A percentile compares a stretch with the other conserved stretches of the same genome.
Evolutionary conservation across 1,140 invertebrate genomes (phyloP).

Genomic region (Drosophila suzukii): DNA sequence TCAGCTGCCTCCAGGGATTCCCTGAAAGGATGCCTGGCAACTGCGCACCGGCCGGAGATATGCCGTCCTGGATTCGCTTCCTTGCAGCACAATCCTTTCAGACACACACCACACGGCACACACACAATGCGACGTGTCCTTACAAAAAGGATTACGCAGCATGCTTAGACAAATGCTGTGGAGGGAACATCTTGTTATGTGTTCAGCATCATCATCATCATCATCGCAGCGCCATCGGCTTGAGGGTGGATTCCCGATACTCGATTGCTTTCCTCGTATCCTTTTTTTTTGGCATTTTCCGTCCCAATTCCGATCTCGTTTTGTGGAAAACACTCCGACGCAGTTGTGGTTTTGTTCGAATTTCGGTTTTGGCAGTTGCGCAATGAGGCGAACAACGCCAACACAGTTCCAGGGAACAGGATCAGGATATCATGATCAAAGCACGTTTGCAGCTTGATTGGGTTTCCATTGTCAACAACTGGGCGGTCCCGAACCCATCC

Average conservation of each 20-base stretch:
- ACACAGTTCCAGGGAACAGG: slow-evolving; percentile 52
- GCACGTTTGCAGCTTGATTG: slow-evolving; percentile 61
- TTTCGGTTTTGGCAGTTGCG: slow-evolving; percentile 73
- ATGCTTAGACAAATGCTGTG: slow-evolving; percentile 70
- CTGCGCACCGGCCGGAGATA: slow-evolving; percentile 78
- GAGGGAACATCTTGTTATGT: slow-evolving; percentile 71
- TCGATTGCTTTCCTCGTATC: slow-evolving; percentile 58
- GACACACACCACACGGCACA: slow-evolving; percentile 47
- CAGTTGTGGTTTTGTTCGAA: slow-evolving; percentile 27
- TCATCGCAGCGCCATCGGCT: slow-evolving; percentile 39
- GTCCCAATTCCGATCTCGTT: slow-evolving; percentile 47
- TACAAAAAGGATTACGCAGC: slow-evolving; percentile 82
- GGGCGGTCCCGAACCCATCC: slow-evolving; percentile 4
- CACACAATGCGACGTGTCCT: slow-evolving; percentile 67
- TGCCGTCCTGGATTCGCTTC: slow-evolving; percentile 67
- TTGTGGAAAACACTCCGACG: slow-evolving; percentile 59
- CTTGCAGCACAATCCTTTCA: slow-evolving; percentile 72
- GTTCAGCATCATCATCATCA: slow-evolving; percentile 33
- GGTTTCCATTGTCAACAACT: slow-evolving; percentile 42
- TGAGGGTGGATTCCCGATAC: slow-evolving; percentile 68
- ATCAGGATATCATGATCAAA: slow-evolving; percentile 63
- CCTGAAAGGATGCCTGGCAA: slow-evolving; percentile 36
- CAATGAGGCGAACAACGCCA: slow-evolving; percentile 71
- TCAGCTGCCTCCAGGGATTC: slow-evolving; percentile 61
- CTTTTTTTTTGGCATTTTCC: slow-evolving; percentile 58